phyloP scores from a whole-genome alignment of 2,888 invertebrate genomes.

The Magallana nippona region DNA sequence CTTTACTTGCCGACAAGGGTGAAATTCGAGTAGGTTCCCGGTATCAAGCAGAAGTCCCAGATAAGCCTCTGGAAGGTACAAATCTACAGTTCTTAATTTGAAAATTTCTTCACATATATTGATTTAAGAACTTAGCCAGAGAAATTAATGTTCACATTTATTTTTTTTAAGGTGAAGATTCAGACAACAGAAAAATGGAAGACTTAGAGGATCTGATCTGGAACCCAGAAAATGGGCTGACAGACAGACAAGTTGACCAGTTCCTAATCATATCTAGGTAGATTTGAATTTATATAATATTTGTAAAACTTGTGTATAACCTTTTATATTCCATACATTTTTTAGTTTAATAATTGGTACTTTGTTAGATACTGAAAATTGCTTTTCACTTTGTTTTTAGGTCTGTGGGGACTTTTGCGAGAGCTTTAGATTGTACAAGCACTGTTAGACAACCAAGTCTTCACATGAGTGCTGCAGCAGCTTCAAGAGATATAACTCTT shows the following conservation, averaged over 20 bases:
- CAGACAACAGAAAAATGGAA: conserved; percentile 83
- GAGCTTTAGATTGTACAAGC: conserved; percentile 98
- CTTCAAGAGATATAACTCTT: conserved; percentile 96
- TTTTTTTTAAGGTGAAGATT: conserved; percentile 1
- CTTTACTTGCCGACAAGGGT: conserved; percentile 97
- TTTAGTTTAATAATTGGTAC: not conserved
- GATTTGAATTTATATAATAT: not conserved
- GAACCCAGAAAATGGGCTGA: conserved; percentile 94
- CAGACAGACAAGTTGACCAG: conserved; percentile 98
- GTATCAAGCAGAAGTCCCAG: conserved; percentile 94
- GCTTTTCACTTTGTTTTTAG: conserved; percentile 61
- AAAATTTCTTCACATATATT: too few relatives aligned
- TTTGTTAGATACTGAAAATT: too few relatives aligned
- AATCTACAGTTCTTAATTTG: not conserved
- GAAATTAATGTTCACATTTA: not conserved
- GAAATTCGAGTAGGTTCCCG: conserved; percentile 94
- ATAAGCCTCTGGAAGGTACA: conserved; percentile 86
- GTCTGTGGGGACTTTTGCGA: conserved; percentile 98
- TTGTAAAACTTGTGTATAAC: not conserved
- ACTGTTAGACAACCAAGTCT: conserved; percentile 98
- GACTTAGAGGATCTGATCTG: conserved; percentile 95
- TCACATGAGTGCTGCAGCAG: conserved; percentile 99
- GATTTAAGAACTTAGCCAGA: too few relatives aligned
- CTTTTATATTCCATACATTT: not conserved
- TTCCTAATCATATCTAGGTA: conserved; percentile 90